Evolutionary conservation across 1,140 invertebrate species (phyloP).

Genomic region (Nymphalis io): DNA sequence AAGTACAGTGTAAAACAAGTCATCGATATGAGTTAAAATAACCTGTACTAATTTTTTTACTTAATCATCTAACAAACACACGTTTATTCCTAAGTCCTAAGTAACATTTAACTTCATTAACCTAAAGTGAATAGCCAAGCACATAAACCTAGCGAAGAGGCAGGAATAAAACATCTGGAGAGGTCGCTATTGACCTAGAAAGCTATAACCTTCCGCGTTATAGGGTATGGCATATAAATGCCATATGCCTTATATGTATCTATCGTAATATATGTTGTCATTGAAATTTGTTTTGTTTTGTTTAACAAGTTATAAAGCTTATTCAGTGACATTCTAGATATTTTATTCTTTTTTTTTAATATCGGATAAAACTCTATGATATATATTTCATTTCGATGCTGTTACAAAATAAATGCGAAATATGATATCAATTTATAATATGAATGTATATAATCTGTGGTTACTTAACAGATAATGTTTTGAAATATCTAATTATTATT

Average conservation of each 20-base stretch:
- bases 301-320: background rate
- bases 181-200: constrained; percentile 28
- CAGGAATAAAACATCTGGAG: constrained; percentile 25
- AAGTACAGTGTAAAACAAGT: too few relatives aligned
- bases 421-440: too few relatives aligned
- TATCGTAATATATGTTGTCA: background rate
- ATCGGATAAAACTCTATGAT: too few relatives aligned
- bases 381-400: too few relatives aligned
- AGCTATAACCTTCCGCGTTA: constrained; percentile 21
- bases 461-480: too few relatives aligned
- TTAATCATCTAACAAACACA: background rate
- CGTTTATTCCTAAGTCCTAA: background rate
- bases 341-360: too few relatives aligned
- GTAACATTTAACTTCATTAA: constrained; percentile 4
- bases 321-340: background rate
- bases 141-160: constrained; percentile 25
- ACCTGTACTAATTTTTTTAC: background rate
- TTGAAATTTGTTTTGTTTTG: background rate
- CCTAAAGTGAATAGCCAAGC: constrained; percentile 4
- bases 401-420: too few relatives aligned
- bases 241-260: background rate
- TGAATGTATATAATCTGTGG: too few relatives aligned
- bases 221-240: constrained; percentile 6
- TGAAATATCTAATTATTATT: too few relatives aligned
- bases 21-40: background rate